Percentiles rank a stretch among this genome's conserved stretches.
Conservation (phyloP, 2,797 vertebrate species). For the Centroberyx gerrardi region DNA sequence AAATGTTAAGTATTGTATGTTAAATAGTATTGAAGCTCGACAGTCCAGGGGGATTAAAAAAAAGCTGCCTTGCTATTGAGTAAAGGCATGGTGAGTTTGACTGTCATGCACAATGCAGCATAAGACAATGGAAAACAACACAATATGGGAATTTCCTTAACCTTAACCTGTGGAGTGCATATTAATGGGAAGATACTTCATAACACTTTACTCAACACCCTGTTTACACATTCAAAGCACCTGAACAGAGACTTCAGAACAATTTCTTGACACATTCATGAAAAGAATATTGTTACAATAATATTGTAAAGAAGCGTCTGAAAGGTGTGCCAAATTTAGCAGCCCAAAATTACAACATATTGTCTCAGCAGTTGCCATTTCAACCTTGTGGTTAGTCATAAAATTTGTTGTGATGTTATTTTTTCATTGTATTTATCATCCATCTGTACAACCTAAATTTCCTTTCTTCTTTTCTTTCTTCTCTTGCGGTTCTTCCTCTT, state of each 20-base stretch:
- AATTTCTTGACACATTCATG: no score
- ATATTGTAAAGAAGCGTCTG: not conserved
- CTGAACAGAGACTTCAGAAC: no score
- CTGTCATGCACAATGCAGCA: not conserved
- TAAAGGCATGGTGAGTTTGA: not conserved
- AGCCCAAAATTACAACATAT: not conserved
- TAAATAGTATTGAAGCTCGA: constrained; percentile 21
- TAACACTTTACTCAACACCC: no score
- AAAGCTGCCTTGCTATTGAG: constrained; percentile 6
- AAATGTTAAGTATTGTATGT: constrained; percentile 43
- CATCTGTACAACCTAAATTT: not conserved
- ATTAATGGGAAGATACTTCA: no score
- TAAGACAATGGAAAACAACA: not conserved
- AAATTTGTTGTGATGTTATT: not conserved
- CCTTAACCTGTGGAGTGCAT: no score
- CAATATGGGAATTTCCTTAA: not conserved
- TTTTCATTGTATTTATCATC: not conserved
- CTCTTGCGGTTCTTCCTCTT: not conserved
- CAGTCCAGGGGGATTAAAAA: constrained; percentile 9
- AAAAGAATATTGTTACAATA: no score
- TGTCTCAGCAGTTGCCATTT: no score
- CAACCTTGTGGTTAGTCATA: no score
- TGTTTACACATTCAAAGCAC: no score
- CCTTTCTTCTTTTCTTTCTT: no score
- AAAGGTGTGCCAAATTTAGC: no score